These are phyloP conservation scores for Haliclona indistincta DNA, from an alignment of 37 sponge, comb jelly and placozoan genomes.

Conservation along the genomic window DNA sequence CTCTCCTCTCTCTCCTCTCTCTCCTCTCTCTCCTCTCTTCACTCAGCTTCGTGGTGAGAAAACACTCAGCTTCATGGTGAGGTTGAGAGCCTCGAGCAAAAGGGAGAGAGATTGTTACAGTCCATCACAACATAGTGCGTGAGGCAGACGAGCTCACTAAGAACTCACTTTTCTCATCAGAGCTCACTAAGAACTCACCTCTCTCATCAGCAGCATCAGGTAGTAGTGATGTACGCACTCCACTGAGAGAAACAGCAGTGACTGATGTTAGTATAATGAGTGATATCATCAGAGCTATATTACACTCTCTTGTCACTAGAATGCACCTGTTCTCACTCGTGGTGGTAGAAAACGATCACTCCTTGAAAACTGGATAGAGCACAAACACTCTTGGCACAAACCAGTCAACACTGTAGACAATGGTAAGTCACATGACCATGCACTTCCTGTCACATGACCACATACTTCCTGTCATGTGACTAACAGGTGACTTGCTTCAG, in stretches of 20 bases:
- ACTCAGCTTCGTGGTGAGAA: too few species aligned
- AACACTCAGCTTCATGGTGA: too few species aligned
- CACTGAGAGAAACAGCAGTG: background rate
- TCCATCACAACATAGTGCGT: too few species aligned
- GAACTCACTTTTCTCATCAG: constrained; percentile 14
- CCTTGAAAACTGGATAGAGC: constrained; percentile 91
- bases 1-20: background rate
- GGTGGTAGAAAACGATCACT: constrained; percentile 74
- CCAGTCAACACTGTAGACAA: constrained; percentile 61
- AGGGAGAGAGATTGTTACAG: constrained; percentile 45
- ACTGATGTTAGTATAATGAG: too few species aligned
- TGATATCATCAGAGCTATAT: too few species aligned
- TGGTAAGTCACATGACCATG: too few species aligned
- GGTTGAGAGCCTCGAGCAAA: constrained; percentile 20
- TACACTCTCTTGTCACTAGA: background rate
- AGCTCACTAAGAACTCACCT: constrained; percentile 37
- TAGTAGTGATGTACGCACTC: background rate
- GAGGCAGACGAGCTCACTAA: too few species aligned
- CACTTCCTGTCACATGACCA: too few species aligned
- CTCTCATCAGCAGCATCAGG: background rate
- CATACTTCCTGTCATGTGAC: too few species aligned
- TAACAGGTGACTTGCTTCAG: constrained; percentile 83
- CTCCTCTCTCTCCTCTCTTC: too few species aligned
- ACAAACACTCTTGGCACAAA: too few species aligned
- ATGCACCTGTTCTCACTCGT: background rate